Percentiles rank a stretch among this genome's conserved stretches.
Conservation (phyloP, 2,113 vertebrate genomes). For the Loxodonta africana region DNA sequence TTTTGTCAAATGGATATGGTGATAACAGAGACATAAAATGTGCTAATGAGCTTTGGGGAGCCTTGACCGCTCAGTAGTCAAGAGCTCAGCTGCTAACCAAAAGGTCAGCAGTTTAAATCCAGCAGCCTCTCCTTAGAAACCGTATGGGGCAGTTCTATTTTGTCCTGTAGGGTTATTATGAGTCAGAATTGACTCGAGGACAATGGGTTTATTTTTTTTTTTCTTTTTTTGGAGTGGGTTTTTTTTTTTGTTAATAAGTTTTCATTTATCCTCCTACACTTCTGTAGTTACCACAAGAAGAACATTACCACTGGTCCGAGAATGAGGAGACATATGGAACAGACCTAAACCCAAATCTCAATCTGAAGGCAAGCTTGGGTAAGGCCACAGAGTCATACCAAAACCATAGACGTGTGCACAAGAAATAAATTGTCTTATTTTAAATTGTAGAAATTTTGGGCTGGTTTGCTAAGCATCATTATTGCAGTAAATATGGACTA, state of each 20-base stretch:
- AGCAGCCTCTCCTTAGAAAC: too few species aligned
- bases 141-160: too few species aligned
- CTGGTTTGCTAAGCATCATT: background rate
- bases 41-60: background rate
- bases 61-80: too few species aligned
- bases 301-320: background rate
- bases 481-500: too few species aligned
- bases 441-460: background rate
- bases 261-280: background rate
- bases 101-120: too few species aligned
- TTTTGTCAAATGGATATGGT: background rate
- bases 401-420: background rate
- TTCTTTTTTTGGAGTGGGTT: too few species aligned
- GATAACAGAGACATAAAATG: background rate
- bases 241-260: background rate
- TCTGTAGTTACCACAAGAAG: background rate
- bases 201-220: too few species aligned
- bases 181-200: too few species aligned
- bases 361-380: accelerated
- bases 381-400: background rate
- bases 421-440: background rate
- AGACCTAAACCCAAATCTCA: background rate
- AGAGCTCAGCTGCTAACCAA: too few species aligned
- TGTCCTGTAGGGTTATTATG: too few species aligned
- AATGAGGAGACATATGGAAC: background rate